These are phyloP conservation scores for Meandrina meandrites DNA, from an alignment of 92 coral and sea anemone species.

Conservation along the genomic window DNA sequence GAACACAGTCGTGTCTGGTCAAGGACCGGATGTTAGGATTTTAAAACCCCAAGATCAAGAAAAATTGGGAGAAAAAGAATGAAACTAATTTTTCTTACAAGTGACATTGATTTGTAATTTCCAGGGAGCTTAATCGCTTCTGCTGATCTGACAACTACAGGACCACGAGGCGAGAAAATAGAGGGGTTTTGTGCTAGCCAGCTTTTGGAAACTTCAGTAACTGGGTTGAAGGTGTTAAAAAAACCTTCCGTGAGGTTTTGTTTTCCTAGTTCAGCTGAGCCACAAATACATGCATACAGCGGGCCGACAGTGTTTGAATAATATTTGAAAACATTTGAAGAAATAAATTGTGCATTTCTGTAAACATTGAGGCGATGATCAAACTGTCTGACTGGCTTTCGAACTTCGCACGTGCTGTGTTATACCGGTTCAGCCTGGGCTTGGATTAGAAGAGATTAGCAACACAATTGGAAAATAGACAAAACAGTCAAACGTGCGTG, in stretches of 20 bases:
- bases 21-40: neutral
- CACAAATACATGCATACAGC: neutral
- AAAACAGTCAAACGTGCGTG: neutral
- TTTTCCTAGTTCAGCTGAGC: neutral
- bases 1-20: neutral
- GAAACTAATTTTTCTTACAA: neutral
- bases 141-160: neutral
- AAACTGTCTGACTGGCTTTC: neutral
- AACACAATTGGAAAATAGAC: neutral
- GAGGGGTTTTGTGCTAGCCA: neutral
- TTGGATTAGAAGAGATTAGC: neutral
- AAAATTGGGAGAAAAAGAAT: neutral
- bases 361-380: neutral
- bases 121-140: neutral
- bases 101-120: neutral
- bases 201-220: neutral
- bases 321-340: neutral
- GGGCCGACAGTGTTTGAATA: neutral
- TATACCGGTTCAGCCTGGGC: neutral
- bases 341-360: neutral
- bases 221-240: neutral
- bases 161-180: neutral
- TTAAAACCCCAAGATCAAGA: neutral
- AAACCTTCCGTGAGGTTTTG: neutral
- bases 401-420: neutral